Conservation (phyloP, 2,797 vertebrate genomes). For the Anniella stebbinsi region DNA sequence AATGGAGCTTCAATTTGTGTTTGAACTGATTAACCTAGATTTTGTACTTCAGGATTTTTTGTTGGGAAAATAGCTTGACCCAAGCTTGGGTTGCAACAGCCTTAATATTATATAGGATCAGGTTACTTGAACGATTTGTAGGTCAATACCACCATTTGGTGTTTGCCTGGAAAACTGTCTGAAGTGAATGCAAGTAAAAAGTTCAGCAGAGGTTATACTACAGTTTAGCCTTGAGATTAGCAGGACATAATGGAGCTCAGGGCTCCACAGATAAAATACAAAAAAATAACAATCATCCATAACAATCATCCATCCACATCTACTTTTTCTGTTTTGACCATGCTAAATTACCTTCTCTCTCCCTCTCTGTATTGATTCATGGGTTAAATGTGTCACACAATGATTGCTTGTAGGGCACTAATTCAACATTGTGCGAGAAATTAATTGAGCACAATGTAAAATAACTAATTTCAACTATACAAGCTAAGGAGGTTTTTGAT, state of each 20-base stretch:
- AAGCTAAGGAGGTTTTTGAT: not conserved
- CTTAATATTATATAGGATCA: not conserved
- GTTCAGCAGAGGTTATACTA: not conserved
- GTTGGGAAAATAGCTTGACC: not conserved
- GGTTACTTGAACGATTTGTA: not conserved
- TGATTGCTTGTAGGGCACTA: not conserved
- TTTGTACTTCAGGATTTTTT: not conserved
- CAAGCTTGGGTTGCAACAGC: not conserved
- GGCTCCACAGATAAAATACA: not conserved
- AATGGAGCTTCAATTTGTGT: not conserved
- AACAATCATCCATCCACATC: too few relatives aligned
- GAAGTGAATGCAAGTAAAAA: not conserved
- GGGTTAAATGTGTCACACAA: constrained; percentile 10
- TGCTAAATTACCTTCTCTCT: constrained; percentile 18
- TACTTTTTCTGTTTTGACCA: not conserved
- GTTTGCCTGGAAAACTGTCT: not conserved
- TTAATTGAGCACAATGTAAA: not conserved
- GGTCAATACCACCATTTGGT: not conserved
- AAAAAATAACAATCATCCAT: not conserved
- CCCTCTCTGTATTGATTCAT: constrained; percentile 26
- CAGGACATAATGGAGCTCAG: not conserved
- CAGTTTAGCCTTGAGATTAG: not conserved
- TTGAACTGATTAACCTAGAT: not conserved
- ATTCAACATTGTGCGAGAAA: constrained; percentile 19
- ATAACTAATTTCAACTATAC: not conserved